Base-by-base conservation (phyloP, 1,140 invertebrate species). In the Lordiphosa mommai region DNA sequence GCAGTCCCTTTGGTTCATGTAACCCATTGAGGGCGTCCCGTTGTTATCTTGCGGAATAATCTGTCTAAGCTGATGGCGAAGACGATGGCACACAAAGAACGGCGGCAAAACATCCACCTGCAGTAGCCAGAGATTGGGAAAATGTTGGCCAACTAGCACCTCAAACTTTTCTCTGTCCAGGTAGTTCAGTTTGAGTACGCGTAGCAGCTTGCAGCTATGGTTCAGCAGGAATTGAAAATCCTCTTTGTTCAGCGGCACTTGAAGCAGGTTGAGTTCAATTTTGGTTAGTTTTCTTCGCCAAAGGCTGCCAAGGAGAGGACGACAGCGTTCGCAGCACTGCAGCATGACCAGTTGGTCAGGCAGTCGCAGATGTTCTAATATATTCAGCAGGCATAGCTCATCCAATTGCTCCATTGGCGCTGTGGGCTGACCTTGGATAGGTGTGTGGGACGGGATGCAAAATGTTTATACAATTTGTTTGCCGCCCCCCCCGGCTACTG, bases 321-420 rank as follows among this genome's bases (percentile, higher is more conserved):
- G 53, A 6, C 65, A 82, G 1, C 57, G 55, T 4, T 53, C 51
- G 14, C 60, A 50, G 47, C 50, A 43, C 32, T 82, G 57, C 41
- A 82, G 47, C 76, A 80, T 67, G 8, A 61, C 43, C 34, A 80
- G 37, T 49, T 79, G 72, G 43, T 85, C 73, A 34, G 65, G 32
- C 12, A 79, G 40, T 0, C 17, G 8, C 4, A 85, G 29, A 5
- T 55, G 60, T 4, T 40, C n/a, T 13, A 85, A 38, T 40, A 85
- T 73, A 17, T 41, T 33, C 38, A 10, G 23, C 56, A 82, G 73
- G 36, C 79, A 69, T 27, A 77, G 59, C 47, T 84, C 79, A 20
- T 72, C 73, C 38, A 79, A 37, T 10, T 46, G 60, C 47, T 84
- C 69, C 79, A 84, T 84, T 40, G 27, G 17, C 13, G 49, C 17